phyloP scores from a whole-genome alignment of 2,797 vertebrate genomes.

The Nothura maculosa region DNA sequence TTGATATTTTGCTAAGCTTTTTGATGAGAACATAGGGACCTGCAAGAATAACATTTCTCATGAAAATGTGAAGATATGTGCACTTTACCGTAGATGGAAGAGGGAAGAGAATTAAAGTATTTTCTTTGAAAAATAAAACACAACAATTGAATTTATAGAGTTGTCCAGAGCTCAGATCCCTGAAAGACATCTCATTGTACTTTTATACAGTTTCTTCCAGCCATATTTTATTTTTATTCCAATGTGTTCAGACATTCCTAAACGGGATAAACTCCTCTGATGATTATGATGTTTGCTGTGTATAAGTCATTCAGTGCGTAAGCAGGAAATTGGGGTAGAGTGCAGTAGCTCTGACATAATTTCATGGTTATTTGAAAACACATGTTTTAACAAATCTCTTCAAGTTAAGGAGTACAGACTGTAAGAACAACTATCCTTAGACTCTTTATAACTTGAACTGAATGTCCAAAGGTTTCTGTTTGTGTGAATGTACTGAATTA shows the following conservation, averaged over 20 bases:
- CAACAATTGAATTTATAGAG: neutral
- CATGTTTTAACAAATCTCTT: neutral
- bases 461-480: neutral
- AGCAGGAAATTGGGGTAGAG: neutral
- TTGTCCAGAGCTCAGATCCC: neutral
- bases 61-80: neutral
- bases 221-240: neutral
- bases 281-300: neutral
- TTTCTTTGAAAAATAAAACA: neutral
- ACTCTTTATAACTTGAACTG: neutral
- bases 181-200: neutral
- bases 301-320: neutral
- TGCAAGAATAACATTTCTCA: constrained; percentile 33
- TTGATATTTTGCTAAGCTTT: constrained; percentile 38
- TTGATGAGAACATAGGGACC: constrained; percentile 11
- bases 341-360: neutral
- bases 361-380: neutral
- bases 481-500: neutral
- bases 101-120: neutral
- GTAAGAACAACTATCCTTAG: neutral
- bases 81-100: neutral
- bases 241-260: neutral
- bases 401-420: neutral
- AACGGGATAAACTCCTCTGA: neutral
- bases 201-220: neutral